Conservation (phyloP, 2,113 vertebrate genomes). For the Ceuthmochares aereus region DNA sequence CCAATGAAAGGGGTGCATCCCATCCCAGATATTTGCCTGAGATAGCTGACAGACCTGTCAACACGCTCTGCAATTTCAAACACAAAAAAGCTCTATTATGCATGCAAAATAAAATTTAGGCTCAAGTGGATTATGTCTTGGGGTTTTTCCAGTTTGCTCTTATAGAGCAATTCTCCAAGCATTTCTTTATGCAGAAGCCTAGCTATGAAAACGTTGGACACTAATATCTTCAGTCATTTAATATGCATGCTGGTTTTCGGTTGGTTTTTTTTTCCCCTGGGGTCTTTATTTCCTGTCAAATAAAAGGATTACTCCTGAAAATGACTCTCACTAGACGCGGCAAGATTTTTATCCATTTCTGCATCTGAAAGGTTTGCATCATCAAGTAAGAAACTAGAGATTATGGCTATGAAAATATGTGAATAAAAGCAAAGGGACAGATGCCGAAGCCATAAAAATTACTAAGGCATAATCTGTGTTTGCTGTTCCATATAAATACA, state of each 20-base stretch:
- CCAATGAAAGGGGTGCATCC: not conserved
- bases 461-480: conserved; percentile 52
- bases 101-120: conserved; percentile 30
- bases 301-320: conserved; percentile 51
- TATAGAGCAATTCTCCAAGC: conserved; percentile 22
- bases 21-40: not conserved
- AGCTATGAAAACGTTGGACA: conserved; percentile 16
- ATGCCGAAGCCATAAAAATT: conserved; percentile 52
- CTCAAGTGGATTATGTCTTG: not conserved
- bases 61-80: not conserved
- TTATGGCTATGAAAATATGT: conserved; percentile 29
- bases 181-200: not conserved
- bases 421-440: conserved; percentile 62
- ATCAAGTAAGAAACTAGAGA: conserved; percentile 45
- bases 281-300: conserved; percentile 44
- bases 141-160: conserved; percentile 19
- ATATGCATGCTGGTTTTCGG: conserved; percentile 13
- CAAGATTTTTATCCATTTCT: conserved; percentile 55
- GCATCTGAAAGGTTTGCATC: conserved; percentile 19
- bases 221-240: conserved; percentile 55
- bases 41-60: conserved; percentile 29
- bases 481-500: conserved; percentile 44
- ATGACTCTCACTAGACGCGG: conserved; percentile 24
- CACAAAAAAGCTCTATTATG: conserved; percentile 2
- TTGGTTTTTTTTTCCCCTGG: not conserved